A percentile compares a stretch with the other conserved stretches of the same genome.
phyloP scores from a whole-genome alignment of 2,113 vertebrate species.

The Morone saxatilis region DNA sequence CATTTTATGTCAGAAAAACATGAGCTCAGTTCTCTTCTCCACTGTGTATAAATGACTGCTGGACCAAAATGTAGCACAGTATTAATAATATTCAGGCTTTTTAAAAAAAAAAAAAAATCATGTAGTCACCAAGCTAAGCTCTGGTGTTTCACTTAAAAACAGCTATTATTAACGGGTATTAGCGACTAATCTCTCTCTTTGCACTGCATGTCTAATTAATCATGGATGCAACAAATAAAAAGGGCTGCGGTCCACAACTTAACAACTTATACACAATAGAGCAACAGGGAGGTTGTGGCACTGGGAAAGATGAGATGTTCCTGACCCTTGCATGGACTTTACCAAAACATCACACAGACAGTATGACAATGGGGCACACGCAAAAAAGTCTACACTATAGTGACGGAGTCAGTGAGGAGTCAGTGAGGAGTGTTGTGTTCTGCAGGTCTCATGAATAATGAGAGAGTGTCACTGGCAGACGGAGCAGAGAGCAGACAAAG shows the following conservation, averaged over 20 bases:
- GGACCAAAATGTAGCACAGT: neutral
- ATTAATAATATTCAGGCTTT: neutral
- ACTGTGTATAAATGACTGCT: neutral
- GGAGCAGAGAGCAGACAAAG: neutral
- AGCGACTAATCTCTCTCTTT: neutral
- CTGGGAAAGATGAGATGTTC: neutral
- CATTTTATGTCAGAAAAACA: neutral
- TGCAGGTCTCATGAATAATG: constrained; percentile 57
- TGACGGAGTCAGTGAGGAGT: too few relatives aligned
- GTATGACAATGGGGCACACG: neutral
- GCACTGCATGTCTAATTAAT: neutral
- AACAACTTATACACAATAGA: neutral
- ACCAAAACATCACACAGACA: neutral
- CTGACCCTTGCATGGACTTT: neutral
- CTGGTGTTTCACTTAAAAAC: constrained; percentile 9
- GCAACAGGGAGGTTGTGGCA: neutral
- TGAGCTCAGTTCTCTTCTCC: neutral
- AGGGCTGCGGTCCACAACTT: too few relatives aligned
- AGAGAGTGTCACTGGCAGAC: constrained; percentile 4
- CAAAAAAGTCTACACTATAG: rapidly evolving
- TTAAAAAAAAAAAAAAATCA: too few relatives aligned
- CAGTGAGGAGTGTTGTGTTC: constrained; percentile 25
- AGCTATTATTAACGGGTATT: neutral
- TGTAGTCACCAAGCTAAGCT: neutral
- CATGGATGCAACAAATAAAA: neutral